Conservation (phyloP, 2,113 vertebrate species). For the Clarias macrocephalus region DNA sequence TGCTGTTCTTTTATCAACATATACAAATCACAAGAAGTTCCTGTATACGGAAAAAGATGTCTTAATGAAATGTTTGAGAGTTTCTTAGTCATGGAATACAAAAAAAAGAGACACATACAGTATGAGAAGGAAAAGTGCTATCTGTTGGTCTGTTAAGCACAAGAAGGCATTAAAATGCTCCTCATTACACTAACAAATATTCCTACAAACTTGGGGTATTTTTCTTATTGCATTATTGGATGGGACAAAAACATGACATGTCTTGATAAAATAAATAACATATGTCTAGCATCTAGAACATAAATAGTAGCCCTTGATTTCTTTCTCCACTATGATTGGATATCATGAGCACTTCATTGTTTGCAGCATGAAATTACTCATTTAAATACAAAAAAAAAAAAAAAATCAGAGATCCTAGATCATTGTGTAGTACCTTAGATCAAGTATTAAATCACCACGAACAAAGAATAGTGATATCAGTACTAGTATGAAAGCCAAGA, state of each 20-base stretch:
- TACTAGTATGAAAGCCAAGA: constrained; percentile 11
- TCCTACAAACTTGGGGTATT: constrained; percentile 8
- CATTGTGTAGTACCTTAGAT: constrained; percentile 58
- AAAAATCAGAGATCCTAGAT: constrained; percentile 37
- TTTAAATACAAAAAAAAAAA: constrained; percentile 51
- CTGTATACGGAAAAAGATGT: constrained; percentile 1
- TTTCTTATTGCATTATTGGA: constrained; percentile 14
- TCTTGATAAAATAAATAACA: constrained; percentile 51
- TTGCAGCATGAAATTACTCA: constrained; percentile 37
- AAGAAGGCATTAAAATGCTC: constrained; percentile 1
- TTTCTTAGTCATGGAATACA: background rate
- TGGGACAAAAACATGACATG: constrained; percentile 10
- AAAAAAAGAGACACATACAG: background rate
- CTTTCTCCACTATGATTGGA: constrained; percentile 38
- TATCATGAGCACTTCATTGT: constrained; percentile 30
- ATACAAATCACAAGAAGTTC: constrained; percentile 25
- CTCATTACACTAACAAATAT: background rate
- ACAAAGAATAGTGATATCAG: constrained; percentile 46
- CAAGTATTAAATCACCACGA: constrained; percentile 47
- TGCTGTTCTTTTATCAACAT: constrained; percentile 40
- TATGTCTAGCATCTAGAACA: constrained; percentile 27
- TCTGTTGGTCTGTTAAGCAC: constrained; percentile 22
- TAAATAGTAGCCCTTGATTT: constrained; percentile 46
- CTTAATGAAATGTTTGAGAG: background rate
- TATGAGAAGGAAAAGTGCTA: constrained; percentile 34